Evolutionary conservation across 2,113 vertebrate species (phyloP).

Genomic region (Puntigrus tetrazona): DNA sequence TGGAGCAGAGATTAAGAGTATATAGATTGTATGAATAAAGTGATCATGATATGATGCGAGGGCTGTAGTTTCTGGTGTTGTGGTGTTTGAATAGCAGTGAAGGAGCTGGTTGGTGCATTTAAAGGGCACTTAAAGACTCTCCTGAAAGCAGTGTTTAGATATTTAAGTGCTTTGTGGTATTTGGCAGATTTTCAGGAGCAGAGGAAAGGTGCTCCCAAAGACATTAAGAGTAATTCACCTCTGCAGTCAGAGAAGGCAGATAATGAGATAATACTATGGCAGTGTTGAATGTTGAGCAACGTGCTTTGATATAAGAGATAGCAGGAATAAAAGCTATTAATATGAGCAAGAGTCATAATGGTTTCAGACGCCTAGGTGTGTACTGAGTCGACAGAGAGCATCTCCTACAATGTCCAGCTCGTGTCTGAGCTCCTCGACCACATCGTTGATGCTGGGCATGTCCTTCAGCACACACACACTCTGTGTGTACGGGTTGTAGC

Average conservation of each 20-base stretch:
- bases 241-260: conserved; percentile 11
- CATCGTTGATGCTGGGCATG: conserved; percentile 83
- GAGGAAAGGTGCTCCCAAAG: conserved; percentile 6
- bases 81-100: background rate
- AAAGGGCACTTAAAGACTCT: background rate
- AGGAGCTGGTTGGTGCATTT: background rate
- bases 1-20: background rate
- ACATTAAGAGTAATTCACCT: conserved; percentile 4
- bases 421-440: conserved; percentile 87
- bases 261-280: conserved; percentile 11
- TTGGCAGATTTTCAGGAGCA: background rate
- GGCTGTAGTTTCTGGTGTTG: background rate
- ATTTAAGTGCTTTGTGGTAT: background rate
- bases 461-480: conserved; percentile 90
- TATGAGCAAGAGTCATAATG: background rate
- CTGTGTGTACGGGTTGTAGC: conserved; percentile 95
- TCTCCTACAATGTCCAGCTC: conserved; percentile 91
- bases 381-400: conserved; percentile 86
- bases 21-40: background rate
- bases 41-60: background rate
- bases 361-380: conserved; percentile 81
- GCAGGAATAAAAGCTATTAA: conserved; percentile 17
- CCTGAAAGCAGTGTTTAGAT: conserved; percentile 20
- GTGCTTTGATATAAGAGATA: conserved; percentile 4
- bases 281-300: conserved; percentile 2